Base-by-base conservation (phyloP, 1,140 invertebrate genomes). In the Arctopsyche grandis region DNA sequence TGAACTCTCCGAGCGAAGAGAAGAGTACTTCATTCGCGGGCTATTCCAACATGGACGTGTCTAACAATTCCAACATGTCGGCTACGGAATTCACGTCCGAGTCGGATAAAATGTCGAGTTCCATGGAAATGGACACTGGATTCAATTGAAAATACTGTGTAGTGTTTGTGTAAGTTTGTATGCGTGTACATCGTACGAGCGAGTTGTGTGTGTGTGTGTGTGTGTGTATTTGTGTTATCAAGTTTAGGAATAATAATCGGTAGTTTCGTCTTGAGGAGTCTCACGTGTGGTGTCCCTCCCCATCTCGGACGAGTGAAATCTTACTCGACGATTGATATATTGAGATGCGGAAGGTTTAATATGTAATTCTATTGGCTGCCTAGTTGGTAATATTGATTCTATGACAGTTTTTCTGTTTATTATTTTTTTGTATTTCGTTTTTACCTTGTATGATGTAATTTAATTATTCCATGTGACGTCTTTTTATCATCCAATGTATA, bases 31-130 rank as follows among this genome's bases (percentile, higher is more conserved):
- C 76, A n/a, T 78, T 16, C 29, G 52, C 56, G 5, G 38, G 22
- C 19, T 69, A 75, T 38, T 78, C 81, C n/a, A 56, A 74, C 21
- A 58, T 77, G 52, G 71, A 79, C 21, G 44, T 44, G 0, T 77
- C 78, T 58, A 82, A 82, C 81, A 78, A 79, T 74, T 82, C 81
- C 56, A 82, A 80, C 71, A 69, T 71, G 9, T 78, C 81, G 7
- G 58, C 76, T 0, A 77, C 44, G 12, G 79, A 82, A n/a, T 77
- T 71, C 56, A 83, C 79, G 5, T 83, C 82, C 5, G 82, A 83
- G 24, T 83, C 82, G 0, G 82, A 83, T 46, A 77, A 77, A 43
- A 78, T 83, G 78, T 83, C 82, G 58, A 79, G 79, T 73, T 83
- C 82, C 16, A 74, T 79, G 5, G 82, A 83, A 38, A 74, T 83